Evolutionary conservation across 1,140 invertebrate genomes (phyloP).

Genomic region (Galleria mellonella): DNA sequence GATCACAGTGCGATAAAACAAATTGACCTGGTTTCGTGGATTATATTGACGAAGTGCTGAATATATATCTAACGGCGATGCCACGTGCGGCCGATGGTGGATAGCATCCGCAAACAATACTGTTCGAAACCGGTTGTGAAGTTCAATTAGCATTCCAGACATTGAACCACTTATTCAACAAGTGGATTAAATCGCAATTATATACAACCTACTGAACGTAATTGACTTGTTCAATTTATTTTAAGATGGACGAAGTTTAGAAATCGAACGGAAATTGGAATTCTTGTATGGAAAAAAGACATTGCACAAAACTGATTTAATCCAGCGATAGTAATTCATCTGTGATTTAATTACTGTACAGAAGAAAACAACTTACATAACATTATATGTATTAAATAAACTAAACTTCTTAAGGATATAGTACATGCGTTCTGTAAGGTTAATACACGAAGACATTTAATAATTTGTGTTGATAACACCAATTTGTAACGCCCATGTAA

Average conservation of each 20-base stretch:
- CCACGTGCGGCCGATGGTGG: slow-evolving; percentile 24
- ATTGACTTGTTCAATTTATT: too few species aligned
- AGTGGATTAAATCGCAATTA: slow-evolving; percentile 2
- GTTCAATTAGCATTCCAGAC: slow-evolving; percentile 18
- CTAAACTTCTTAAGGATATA: too few species aligned
- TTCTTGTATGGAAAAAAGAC: too few species aligned
- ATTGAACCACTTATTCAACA: slow-evolving; percentile 9
- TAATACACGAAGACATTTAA: slow-evolving; percentile 5
- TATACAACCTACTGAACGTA: too few species aligned
- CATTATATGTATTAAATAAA: too few species aligned
- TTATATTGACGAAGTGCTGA: not conserved
- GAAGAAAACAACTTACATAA: too few species aligned
- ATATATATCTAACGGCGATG: slow-evolving; percentile 17
- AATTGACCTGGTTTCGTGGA: slow-evolving; percentile 12
- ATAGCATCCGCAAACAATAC: slow-evolving; percentile 29
- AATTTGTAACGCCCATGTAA: slow-evolving; percentile 24
- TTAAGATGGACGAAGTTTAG: too few species aligned
- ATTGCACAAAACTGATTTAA: too few species aligned
- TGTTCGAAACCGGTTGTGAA: slow-evolving; percentile 15
- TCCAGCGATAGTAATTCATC: too few species aligned
- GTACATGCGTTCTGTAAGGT: too few species aligned
- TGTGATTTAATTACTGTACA: too few species aligned
- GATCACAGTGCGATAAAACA: slow-evolving; percentile 11
- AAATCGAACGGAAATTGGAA: too few species aligned
- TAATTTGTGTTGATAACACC: slow-evolving; percentile 12